phyloP scores from a whole-genome alignment of 2,113 vertebrate species.

The Galbula dea region DNA sequence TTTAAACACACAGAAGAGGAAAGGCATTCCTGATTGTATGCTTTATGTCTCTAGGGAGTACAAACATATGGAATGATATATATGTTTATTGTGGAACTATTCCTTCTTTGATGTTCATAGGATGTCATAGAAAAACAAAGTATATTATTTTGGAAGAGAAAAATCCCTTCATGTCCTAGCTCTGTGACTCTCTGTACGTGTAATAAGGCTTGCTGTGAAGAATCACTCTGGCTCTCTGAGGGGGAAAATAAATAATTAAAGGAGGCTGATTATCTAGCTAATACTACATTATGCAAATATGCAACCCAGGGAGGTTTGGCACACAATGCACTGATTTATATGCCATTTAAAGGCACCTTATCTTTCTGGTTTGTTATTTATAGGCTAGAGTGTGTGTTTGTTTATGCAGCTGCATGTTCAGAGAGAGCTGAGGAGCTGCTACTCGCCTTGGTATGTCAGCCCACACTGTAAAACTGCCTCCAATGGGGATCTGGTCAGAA shows the following conservation, averaged over 20 bases:
- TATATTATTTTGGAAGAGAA: neutral
- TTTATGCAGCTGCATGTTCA: neutral
- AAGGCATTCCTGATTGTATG: neutral
- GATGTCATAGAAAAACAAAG: neutral
- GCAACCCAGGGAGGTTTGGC: neutral
- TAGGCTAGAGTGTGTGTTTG: neutral
- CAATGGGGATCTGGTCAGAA: neutral
- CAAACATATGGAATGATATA: neutral
- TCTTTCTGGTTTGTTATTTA: neutral
- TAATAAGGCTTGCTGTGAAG: constrained; percentile 9
- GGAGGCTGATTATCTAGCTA: neutral
- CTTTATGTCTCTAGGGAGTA: neutral
- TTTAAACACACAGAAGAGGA: neutral
- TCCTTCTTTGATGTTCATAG: neutral
- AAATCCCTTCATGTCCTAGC: neutral
- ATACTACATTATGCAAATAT: constrained; percentile 39
- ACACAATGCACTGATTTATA: neutral
- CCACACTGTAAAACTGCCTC: neutral
- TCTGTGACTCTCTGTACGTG: neutral
- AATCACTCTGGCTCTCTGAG: neutral
- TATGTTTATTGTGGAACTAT: neutral
- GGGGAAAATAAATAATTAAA: constrained; percentile 8
- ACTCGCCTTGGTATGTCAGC: neutral
- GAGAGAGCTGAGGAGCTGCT: neutral
- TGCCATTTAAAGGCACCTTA: neutral